A percentile compares a stretch with the other conserved stretches of the same genome.
Evolutionary conservation across 2,797 vertebrate genomes (phyloP).

Genomic region (Sebastolobus alascanus): DNA sequence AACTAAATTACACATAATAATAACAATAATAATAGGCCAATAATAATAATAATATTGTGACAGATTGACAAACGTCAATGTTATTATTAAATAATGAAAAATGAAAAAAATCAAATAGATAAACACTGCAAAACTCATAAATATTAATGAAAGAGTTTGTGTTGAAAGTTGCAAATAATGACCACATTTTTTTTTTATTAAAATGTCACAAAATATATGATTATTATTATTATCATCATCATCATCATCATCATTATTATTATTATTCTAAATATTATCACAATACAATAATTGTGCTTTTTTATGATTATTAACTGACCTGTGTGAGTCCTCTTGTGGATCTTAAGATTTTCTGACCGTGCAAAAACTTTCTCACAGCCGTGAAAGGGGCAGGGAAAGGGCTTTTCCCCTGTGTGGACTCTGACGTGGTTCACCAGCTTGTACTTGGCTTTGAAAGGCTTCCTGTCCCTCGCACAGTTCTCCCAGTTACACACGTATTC

Average conservation of each 20-base stretch:
- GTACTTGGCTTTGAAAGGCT: constrained; percentile 85
- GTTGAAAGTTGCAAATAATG: not conserved
- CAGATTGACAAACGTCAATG: not conserved
- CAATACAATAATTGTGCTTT: not conserved
- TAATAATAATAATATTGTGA: not conserved
- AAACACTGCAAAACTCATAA: not conserved
- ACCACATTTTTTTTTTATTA: not conserved
- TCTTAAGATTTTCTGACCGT: constrained; percentile 87
- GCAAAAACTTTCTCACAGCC: constrained; percentile 86
- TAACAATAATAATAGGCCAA: not conserved
- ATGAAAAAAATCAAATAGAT: not conserved
- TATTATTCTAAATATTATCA: not conserved
- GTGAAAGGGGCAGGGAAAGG: constrained; percentile 81
- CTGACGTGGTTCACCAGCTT: constrained; percentile 86
- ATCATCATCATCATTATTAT: too few relatives aligned
- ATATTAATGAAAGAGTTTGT: not conserved
- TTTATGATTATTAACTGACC: constrained; percentile 72
- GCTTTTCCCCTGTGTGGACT: constrained; percentile 84
- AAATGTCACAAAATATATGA: constrained; percentile 13
- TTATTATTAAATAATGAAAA: not conserved
- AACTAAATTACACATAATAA: constrained; percentile 9
- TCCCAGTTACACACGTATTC: constrained; percentile 87
- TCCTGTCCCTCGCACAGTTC: constrained; percentile 81
- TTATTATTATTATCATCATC: constrained; percentile 30
- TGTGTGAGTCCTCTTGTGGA: constrained; percentile 89